Evolutionary conservation across 2,888 invertebrate genomes (phyloP).

Genomic region (Cephus rjabovi): DNA sequence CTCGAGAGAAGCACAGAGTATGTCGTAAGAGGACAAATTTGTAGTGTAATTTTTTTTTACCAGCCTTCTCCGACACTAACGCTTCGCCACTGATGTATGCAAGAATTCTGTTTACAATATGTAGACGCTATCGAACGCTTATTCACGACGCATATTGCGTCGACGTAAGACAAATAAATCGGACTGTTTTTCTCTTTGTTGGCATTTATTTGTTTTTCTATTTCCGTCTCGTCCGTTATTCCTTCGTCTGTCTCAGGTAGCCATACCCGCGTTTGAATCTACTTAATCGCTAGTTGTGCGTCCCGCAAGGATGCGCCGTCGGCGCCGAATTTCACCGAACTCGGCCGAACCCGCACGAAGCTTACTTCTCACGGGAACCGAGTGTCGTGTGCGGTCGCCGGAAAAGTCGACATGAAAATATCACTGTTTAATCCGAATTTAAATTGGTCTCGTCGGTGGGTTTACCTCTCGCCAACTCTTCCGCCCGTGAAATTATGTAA

Average conservation of each 20-base stretch:
- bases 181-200: background rate
- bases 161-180: background rate
- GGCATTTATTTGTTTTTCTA: background rate
- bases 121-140: background rate
- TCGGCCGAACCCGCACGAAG: background rate
- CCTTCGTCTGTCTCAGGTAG: background rate
- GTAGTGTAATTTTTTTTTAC: background rate
- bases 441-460: conserved; percentile 21
- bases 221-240: background rate
- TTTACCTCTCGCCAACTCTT: conserved; percentile 14
- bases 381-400: background rate
- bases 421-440: conserved; percentile 21
- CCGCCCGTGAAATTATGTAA: background rate
- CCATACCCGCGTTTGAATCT: background rate
- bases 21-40: conserved; percentile 3
- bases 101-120: background rate
- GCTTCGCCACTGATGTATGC: background rate
- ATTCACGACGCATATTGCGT: background rate
- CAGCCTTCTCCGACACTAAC: background rate
- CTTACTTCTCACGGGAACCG: background rate
- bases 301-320: background rate
- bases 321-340: background rate
- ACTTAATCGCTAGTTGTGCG: background rate
- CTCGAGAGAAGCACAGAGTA: background rate
- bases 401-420: conserved; percentile 16